Base-by-base conservation (phyloP, 2,113 vertebrate genomes). In the Callaeas wilsoni region DNA sequence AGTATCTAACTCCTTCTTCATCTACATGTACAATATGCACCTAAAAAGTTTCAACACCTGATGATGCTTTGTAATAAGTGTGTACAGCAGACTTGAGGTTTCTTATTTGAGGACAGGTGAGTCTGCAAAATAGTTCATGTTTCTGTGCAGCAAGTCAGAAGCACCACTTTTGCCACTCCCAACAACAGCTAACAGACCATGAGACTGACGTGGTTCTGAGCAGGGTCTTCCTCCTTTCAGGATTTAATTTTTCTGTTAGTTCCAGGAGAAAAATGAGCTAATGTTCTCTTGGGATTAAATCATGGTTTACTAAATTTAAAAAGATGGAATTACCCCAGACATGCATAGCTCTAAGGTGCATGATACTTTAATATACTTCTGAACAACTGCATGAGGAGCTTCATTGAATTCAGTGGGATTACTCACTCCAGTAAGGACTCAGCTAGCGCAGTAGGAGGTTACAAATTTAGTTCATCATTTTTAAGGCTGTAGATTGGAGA, bases 381-480 rank as follows among this genome's bases (percentile, higher is more conserved):
- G 35, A 88, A 77, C 33, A 42, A n/a, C 65, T 80, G 13, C 0
- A 5, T 59, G 41, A 60, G 53, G 16, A 64, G 20, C n/a, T 78
- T 89, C 65, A 84, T 25, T 87, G 84, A 92, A 71, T 85, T 89
- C 49, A 27, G 18, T 53, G 62, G 27, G 41, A 89, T 89, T 93
- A 91, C 7, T 67, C 53, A 33, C 70, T 84, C 2, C 2, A 94
- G 41, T 33, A 69, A 85, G 44, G 37, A 84, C 33, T 79, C 60
- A 71, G 15, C 39, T 56, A 75, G n/a, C 47, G 52, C 62, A 57
- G 46, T 19, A 73, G 57, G 44, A 46, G 17, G 53, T 86, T 91
- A 63, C 79, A 93, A 93, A 96, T 89, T 74, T 56, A 81, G 46
- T 84, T 91, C 62, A 87, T 94, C 33, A 89, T 93, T 94, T 97